Percentiles rank a stretch among this genome's conserved stretches.
Evolutionary conservation across 2,888 invertebrate species (phyloP).

Genomic region (Acronicta alni): DNA sequence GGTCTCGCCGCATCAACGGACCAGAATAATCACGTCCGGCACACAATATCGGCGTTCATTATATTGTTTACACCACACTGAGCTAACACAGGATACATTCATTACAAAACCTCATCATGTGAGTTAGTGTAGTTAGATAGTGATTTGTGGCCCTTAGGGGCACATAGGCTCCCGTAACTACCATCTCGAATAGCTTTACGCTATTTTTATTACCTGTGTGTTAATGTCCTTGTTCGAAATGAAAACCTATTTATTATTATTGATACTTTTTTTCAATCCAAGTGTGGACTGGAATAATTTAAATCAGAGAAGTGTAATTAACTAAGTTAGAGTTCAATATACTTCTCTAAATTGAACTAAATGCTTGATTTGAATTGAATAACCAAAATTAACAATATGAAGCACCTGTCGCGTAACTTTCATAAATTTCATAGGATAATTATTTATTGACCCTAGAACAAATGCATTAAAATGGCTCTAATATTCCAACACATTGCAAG

Average conservation of each 20-base stretch:
- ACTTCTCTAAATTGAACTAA: no score
- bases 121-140: slow-evolving; percentile 60
- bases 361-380: no score
- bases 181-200: slow-evolving; percentile 48
- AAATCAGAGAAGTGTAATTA: no score
- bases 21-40: slow-evolving; percentile 38
- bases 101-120: slow-evolving; percentile 67
- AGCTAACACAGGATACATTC: slow-evolving; percentile 56
- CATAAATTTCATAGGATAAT: no score
- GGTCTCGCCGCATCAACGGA: slow-evolving; percentile 16
- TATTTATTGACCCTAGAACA: no score
- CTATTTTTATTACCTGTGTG: slow-evolving; percentile 45
- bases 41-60: slow-evolving; percentile 42
- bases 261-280: no score
- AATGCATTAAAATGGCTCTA: no score
- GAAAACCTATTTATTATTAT: background rate
- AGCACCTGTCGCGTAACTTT: no score
- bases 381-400: no score
- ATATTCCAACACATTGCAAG: no score
- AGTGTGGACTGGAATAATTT: no score
- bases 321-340: no score
- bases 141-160: slow-evolving; percentile 66
- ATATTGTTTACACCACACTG: slow-evolving; percentile 41
- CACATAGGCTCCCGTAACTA: slow-evolving; percentile 55
- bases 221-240: slow-evolving; percentile 10